phyloP scores from a whole-genome alignment of 2,113 vertebrate genomes.

The Noctilio leporinus region DNA sequence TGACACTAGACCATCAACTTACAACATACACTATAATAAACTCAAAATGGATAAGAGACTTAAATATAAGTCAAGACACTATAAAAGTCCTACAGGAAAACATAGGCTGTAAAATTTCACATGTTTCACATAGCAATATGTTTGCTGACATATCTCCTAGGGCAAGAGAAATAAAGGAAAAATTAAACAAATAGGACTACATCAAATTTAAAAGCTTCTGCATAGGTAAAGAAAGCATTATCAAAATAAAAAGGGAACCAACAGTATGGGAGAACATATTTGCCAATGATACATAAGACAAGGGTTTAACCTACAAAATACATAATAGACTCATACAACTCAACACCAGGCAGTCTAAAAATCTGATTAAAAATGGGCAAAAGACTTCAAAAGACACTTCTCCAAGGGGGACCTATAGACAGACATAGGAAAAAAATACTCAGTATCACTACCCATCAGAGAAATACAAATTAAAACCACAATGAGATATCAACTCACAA shows the following conservation, averaged over 20 bases:
- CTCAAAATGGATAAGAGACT: too few species aligned
- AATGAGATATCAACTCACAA: background rate
- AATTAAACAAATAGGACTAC: background rate
- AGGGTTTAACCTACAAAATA: background rate
- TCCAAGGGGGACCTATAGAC: background rate
- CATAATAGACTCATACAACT: background rate
- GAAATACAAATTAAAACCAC: background rate
- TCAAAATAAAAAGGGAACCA: background rate
- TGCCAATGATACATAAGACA: background rate
- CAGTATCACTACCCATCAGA: background rate
- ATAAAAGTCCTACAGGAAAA: background rate
- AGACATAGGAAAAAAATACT: background rate
- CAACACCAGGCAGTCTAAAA: background rate
- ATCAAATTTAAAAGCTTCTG: background rate
- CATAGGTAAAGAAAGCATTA: background rate
- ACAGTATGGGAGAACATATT: background rate
- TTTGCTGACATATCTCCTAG: background rate
- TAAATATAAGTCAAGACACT: too few species aligned
- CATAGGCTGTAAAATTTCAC: background rate
- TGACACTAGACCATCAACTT: too few species aligned
- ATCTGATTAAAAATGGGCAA: background rate
- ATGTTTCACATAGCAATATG: background rate
- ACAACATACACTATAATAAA: too few species aligned
- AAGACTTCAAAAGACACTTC: background rate
- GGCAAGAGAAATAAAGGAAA: background rate